Percentiles rank a stretch among this genome's conserved stretches.
Evolutionary conservation across 2,888 invertebrate species (phyloP).

Genomic region (Physocephala rufipes): DNA sequence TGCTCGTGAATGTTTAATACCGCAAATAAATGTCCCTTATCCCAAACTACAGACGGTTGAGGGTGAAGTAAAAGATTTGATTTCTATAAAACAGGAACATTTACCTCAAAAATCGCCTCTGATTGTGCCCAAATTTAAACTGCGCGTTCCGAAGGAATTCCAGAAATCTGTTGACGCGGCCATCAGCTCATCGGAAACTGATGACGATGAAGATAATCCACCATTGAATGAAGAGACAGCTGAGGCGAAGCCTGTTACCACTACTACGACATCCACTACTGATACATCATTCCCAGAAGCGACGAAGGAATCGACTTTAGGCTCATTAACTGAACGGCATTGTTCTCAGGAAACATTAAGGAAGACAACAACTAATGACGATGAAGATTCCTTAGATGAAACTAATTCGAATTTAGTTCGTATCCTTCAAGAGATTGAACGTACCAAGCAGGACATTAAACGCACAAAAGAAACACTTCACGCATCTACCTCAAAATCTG

Average conservation of each 20-base stretch:
- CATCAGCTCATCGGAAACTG: conserved; percentile 61
- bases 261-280: neutral
- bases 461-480: conserved; percentile 55
- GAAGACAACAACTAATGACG: conserved; percentile 37
- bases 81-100: conserved; percentile 40
- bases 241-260: neutral
- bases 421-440: conserved; percentile 60
- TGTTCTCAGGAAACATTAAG: neutral
- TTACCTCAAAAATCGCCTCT: conserved; percentile 51
- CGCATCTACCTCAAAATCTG: conserved; percentile 22
- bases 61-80: neutral
- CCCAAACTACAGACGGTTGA: conserved; percentile 26
- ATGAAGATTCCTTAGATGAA: conserved; percentile 50
- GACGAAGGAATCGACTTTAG: conserved; percentile 32
- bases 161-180: conserved; percentile 64
- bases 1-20: conserved; percentile 45
- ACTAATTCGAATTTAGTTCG: conserved; percentile 52
- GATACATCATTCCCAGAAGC: conserved; percentile 28
- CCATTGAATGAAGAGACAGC: conserved; percentile 44
- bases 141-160: conserved; percentile 73
- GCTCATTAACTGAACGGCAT: neutral
- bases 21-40: conserved; percentile 16
- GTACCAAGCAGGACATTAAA: conserved; percentile 59
- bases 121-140: conserved; percentile 74
- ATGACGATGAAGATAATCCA: conserved; percentile 53